Conservation (phyloP, 2,113 vertebrate genomes). For the Nansenia antarctica region DNA sequence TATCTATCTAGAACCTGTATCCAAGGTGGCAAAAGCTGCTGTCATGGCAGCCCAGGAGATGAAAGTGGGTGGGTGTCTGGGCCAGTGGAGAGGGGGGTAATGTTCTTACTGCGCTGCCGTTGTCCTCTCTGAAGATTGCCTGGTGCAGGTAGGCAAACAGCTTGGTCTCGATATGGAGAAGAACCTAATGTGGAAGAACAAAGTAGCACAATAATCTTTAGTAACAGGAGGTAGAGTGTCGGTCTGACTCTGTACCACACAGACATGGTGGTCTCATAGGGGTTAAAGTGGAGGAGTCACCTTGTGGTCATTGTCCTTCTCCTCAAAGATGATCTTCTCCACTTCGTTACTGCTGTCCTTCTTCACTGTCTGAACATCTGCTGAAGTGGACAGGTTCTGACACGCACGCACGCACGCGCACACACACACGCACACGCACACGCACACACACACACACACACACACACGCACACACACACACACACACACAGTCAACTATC, state of each 20-base stretch:
- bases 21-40: not conserved
- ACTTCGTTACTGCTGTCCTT: conserved; percentile 71
- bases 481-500: not conserved
- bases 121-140: conserved; percentile 76
- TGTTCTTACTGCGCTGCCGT: conserved; percentile 69
- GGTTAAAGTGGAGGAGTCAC: conserved; percentile 42
- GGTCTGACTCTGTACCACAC: not conserved
- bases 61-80: not conserved
- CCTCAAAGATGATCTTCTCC: conserved; percentile 76
- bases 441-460: conserved; percentile 24
- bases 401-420: conserved; percentile 3
- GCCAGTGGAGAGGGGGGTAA: not conserved
- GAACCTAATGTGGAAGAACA: conserved; percentile 58
- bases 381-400: conserved; percentile 71
- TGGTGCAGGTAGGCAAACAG: conserved; percentile 76
- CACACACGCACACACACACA: not conserved
- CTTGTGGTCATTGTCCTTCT: conserved; percentile 75
- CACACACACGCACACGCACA: conserved; percentile 12
- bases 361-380: conserved; percentile 69
- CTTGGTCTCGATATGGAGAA: conserved; percentile 81
- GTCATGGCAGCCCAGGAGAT: not conserved
- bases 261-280: too few species aligned
- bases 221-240: not conserved
- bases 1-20: conserved; percentile 5
- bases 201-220: not conserved